Evolutionary conservation across 1,140 invertebrate species (phyloP), one percentile per base, ranked within the genome.

Genomic region (Drosophila parvula): DNA sequence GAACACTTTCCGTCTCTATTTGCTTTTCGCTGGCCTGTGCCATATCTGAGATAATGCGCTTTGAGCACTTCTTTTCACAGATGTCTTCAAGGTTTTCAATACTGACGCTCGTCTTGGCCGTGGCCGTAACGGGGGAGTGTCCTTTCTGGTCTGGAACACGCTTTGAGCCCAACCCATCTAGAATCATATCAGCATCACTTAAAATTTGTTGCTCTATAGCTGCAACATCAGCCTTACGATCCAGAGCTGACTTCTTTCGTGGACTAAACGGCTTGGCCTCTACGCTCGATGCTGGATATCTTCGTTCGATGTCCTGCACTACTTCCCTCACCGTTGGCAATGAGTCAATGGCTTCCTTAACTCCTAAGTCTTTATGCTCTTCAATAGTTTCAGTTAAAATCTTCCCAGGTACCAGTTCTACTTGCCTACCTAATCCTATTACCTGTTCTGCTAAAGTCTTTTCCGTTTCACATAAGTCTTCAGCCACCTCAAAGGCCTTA

Each of bases 381-480:
- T 57, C 70, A 80, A 84, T 69, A 56, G 55, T 67, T 68, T 69
- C 68, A 45, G 59, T 73, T 83, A 88, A 88, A 80, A 88, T 78
- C 63, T 55, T 48, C 32, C 50, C 84, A 90, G 84, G 85, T 89
- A 85, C 81, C 65, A 75, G 55, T 67, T 75, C 64, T 69, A 74
- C 67, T 64, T 89, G 47, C 34, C 57, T 89, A 76, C 70, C 65
- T 84, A 89, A 73, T 56, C 41, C 84, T 89, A 89, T 40, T 69
- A 73, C 80, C 78, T 89, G 78, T 57, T 89, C 80, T 43, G 44
- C 38, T 74, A 89, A 89, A 89, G 84, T 89, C 84, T 89, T 89
- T 73, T 89, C 74, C 30, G 85, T 89, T 89, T 89, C 84, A 78
- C 59, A 67, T 77, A 81, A 90, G 74, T 91, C 90, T 78, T 90